Evolutionary conservation across 2,888 invertebrate genomes (phyloP).

Genomic region (Drosophila differens): DNA sequence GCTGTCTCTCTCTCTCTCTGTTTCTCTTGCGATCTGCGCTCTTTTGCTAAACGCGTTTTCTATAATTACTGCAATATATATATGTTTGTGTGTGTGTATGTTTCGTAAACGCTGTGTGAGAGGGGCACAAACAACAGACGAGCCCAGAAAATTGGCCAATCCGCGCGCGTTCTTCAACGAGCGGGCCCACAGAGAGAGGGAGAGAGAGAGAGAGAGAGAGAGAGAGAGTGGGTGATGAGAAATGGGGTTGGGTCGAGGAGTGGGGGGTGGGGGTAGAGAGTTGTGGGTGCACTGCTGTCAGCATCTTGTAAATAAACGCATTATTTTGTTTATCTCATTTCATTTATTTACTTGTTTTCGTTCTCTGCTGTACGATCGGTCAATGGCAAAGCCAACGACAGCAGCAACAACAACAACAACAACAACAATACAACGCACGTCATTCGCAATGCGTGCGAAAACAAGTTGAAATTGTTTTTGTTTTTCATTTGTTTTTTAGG

Average conservation of each 20-base stretch:
- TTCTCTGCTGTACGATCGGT: conserved; percentile 24
- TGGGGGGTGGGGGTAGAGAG: background rate
- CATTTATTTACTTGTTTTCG: conserved; percentile 16
- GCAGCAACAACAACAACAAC: conserved; percentile 23
- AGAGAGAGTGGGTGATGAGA: background rate
- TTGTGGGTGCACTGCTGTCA: conserved; percentile 6
- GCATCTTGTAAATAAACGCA: conserved; percentile 42
- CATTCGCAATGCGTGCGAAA: conserved; percentile 43
- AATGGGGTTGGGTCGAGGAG: accelerated
- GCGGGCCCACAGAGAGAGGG: conserved; percentile 30
- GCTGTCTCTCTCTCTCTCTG: conserved; percentile 57
- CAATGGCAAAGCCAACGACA: conserved; percentile 44
- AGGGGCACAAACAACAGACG: conserved; percentile 52
- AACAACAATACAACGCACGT: conserved; percentile 20
- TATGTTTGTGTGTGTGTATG: conserved; percentile 14
- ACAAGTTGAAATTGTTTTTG: conserved; percentile 39
- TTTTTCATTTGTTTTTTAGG: conserved; percentile 4
- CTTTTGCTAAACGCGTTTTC: conserved; percentile 36
- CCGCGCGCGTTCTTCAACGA: conserved; percentile 50
- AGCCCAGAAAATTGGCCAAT: conserved; percentile 75
- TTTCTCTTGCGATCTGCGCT: conserved; percentile 20
- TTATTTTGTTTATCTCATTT: background rate
- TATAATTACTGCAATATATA: conserved; percentile 30
- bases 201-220: no score
- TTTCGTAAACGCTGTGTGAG: conserved; percentile 37